These are phyloP conservation scores for Dryobates pubescens DNA, from an alignment of 2,797 vertebrate species.

Conservation along the genomic window DNA sequence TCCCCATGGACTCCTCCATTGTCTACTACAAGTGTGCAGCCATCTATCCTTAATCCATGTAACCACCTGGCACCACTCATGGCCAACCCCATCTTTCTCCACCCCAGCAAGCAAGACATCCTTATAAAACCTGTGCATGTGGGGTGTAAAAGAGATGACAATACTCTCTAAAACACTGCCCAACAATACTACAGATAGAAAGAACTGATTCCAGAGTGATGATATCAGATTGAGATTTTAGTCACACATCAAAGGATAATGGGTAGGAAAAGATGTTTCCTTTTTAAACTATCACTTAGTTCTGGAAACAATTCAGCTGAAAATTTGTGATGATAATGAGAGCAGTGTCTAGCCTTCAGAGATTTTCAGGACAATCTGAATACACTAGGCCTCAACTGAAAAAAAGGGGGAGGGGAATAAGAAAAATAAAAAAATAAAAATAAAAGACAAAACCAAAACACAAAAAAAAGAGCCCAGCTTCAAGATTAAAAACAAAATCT, in stretches of 20 bases:
- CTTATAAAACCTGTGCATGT: not conserved
- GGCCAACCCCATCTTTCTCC: not conserved
- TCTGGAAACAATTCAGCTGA: not conserved
- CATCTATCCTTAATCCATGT: not conserved
- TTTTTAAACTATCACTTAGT: not conserved
- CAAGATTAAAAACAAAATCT: too few species aligned
- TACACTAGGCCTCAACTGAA: not conserved
- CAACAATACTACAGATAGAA: not conserved
- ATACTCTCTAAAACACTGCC: not conserved
- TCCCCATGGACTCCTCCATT: rapidly evolving
- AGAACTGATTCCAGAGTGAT: not conserved
- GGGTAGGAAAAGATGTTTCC: not conserved
- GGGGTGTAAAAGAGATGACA: not conserved
- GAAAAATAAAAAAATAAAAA: too few species aligned
- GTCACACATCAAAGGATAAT: not conserved
- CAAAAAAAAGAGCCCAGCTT: not conserved
- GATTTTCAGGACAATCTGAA: not conserved
- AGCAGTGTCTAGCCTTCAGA: not conserved
- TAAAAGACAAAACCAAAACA: not conserved
- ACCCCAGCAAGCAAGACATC: not conserved
- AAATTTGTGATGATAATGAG: not conserved
- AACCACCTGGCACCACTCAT: not conserved
- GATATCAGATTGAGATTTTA: not conserved
- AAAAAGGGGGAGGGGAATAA: not conserved
- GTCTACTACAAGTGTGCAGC: too few species aligned